Evolutionary conservation across 2,888 invertebrate species (phyloP), one percentile per base, ranked within the genome.

Genomic region (Tholera decimalis): DNA sequence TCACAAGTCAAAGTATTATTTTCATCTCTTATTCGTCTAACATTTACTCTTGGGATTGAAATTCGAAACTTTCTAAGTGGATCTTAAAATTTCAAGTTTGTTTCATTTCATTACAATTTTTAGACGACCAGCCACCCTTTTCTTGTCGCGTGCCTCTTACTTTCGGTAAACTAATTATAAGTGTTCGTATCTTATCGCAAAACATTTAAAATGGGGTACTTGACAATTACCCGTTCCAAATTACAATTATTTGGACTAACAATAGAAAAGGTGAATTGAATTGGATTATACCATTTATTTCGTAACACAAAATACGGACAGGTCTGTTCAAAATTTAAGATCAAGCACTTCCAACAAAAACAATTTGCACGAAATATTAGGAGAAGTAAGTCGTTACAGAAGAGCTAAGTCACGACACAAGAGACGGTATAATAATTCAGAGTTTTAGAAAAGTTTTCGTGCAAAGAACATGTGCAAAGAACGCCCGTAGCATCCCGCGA

Each of bases 381-480:
- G 62, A 63, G 44, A 58, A 67, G 64, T 73, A 65, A 47, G 41
- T 71, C 69, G 74, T 78, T 75, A 72, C 57, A 46, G 43, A 61
- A 75, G 44, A 51, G 50, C 53, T 78, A 74, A 77, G 61, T 66
- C 63, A 62, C 58, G 70, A 64, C 76, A 62, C 75, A 47, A 63
- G 65, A 73, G 72, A 79, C 61, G 76, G 69, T 80, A 78, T 80
- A 80, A 84, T 86, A 86, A 83, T 83, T 83, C 75, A 54, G 64
- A 82, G 74, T 80, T 82, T 74, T 69, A 84, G 83, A 84, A 83
- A 79, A 82, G 78, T 79, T 83, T 82, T 81, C 82, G 75, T 78
- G 82, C 82, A 79, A 84, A 84, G 81, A 84, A 84, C 86, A 83
- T 77, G 83, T 73, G 77, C 81, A 79, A 79, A 85, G 85, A 75